Base-by-base conservation (phyloP, 2,113 vertebrate species). In the Malurus melanocephalus region DNA sequence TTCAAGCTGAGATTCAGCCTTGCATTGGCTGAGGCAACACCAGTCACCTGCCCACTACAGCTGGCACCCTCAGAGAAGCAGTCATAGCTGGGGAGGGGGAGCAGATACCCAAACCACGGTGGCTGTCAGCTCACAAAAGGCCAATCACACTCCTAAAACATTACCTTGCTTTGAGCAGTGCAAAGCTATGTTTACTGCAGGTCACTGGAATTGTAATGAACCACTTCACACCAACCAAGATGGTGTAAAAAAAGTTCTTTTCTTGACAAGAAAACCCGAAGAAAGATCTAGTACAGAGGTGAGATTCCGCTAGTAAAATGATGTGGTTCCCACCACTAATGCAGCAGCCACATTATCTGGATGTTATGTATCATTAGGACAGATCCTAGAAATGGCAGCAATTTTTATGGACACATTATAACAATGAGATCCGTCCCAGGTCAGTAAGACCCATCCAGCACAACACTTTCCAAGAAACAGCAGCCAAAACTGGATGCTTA, bases 371-470 rank as follows among this genome's bases (percentile, higher is more conserved):
- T n/a, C 57, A 84, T 19, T 38, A 88, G 73, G 20, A 68, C 46
- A 38, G 3, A 10, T 75, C 46, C 26, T 68, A 79, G 66, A 85
- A 81, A 86, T 19, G 49, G 69, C 69, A 94, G 45, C 65, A 72
- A 68, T 42, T 75, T 88, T 88, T 87, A 90, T 11, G 90, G 88
- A 86, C 14, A 27, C 45, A 42, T 88, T 83, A 32, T 28, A 88
- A 84, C 80, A 80, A 61, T 9, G 20, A 64, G 74, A 86, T 71
- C 80, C 75, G 85, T 64, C 88, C 73, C 61, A 89, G 73, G 84
- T 94, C 90, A 92, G 53, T 38, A 69, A 93, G 92, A 91, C 67
- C 85, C 67, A 89, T 65, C 62, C 69, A 92, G 35, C 20, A 18
- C 78, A 76, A 46, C 46, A 43, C 57, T 84, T 62, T 45, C 33